Evolutionary conservation across 2,888 invertebrate genomes (phyloP).

Genomic region (Pammene fasciana): DNA sequence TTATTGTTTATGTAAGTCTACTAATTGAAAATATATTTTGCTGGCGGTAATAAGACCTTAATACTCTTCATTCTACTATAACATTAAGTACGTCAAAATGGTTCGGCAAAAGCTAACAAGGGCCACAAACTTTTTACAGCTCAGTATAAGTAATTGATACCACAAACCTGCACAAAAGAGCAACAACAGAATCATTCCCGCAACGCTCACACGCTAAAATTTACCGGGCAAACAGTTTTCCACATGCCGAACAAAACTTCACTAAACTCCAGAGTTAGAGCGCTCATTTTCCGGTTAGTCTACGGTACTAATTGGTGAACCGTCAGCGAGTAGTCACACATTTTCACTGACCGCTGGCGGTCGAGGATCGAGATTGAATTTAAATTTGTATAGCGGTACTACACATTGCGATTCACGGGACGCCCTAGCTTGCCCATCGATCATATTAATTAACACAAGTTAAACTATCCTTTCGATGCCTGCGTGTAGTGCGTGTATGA

Average conservation of each 20-base stretch:
- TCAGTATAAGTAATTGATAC: constrained; percentile 10
- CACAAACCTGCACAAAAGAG: constrained; percentile 71
- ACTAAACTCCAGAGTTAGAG: constrained; percentile 68
- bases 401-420: constrained; percentile 73
- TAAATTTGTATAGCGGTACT: constrained; percentile 80
- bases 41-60: too few species aligned
- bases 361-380: constrained; percentile 73
- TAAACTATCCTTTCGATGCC: constrained; percentile 48
- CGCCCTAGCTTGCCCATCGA: constrained; percentile 60
- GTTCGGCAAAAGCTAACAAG: neutral
- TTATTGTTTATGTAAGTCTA: too few species aligned
- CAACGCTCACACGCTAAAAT: constrained; percentile 59
- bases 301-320: constrained; percentile 64
- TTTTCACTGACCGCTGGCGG: constrained; percentile 74
- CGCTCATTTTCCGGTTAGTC: constrained; percentile 76
- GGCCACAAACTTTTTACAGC: neutral
- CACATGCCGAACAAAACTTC: constrained; percentile 70
- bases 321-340: constrained; percentile 70
- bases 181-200: constrained; percentile 74
- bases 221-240: constrained; percentile 65
- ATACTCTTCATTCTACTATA: too few species aligned
- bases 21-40: too few species aligned
- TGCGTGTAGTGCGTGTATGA: constrained; percentile 44
- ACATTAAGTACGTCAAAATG: too few species aligned
- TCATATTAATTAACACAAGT: constrained; percentile 69